Percentiles rank a stretch among this genome's conserved stretches.
phyloP scores from a whole-genome alignment of 2,113 vertebrate genomes.

The Lathamus discolor region DNA sequence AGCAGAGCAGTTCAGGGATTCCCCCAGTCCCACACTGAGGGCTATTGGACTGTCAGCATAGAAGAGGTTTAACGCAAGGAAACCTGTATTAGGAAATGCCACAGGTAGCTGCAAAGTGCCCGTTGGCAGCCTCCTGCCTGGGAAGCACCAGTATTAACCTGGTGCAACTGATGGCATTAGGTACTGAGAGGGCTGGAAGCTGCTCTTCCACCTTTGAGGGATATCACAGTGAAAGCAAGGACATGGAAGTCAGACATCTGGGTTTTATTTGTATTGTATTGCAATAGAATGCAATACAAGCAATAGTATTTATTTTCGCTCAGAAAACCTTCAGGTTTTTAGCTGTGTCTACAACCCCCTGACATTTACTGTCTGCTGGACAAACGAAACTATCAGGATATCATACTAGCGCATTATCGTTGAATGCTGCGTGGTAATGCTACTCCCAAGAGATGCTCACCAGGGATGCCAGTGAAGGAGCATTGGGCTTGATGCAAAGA shows the following conservation, averaged over 20 bases:
- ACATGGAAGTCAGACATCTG: neutral
- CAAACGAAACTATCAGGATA: neutral
- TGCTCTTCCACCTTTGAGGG: neutral
- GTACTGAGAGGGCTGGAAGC: neutral
- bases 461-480: neutral
- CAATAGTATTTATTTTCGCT: neutral
- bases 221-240: neutral
- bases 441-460: neutral
- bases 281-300: no score
- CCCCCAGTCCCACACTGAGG: neutral
- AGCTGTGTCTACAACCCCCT: neutral
- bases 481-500: neutral
- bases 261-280: neutral
- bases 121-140: neutral
- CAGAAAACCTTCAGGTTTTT: neutral
- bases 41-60: neutral
- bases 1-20: neutral
- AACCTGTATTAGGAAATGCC: neutral
- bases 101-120: neutral
- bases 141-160: neutral
- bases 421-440: no score
- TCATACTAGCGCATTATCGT: no score
- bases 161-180: neutral
- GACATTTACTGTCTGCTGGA: neutral
- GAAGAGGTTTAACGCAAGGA: neutral